Evolutionary conservation across 2,113 vertebrate species (phyloP), one percentile per base, ranked within the genome.

Genomic region (Campylomormyrus tamandua): DNA sequence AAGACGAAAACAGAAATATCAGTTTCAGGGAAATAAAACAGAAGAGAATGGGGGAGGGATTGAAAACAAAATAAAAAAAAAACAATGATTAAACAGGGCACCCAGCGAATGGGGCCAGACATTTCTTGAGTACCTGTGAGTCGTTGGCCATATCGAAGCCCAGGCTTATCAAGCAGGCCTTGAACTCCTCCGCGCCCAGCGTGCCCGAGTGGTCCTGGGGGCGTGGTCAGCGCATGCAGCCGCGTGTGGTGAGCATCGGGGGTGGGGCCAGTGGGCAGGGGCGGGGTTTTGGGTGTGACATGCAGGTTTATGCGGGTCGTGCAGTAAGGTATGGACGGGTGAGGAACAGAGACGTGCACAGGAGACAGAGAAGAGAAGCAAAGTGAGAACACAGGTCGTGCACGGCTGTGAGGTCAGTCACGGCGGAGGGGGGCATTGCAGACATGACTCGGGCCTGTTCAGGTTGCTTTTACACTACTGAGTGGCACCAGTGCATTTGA

Each of bases 131-230:
- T 99, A 99, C 98, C 98, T 99, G 98, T 94, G 98, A 96, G 95
- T 99, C 98, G 96, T 99, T 99, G 97, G 96, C 98, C 97, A 99
- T 99, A 98, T 99, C 98, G 97, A 98, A 99, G 96, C 98, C 98
- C 97, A 99, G 97, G 96, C 98, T 99, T 98, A 99, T 99, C 97
- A 99, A 98, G 96, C 98, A 99, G 96, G 98, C 98, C 97, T 99
- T 99, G 97, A 99, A 99, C 93, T 99, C 98, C 95, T 99, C 98
- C 31, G 98, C 97, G 95, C 98, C 98, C 96, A 99, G 96, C 94
- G 96, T 98, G 97, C 98, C 98, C 94, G 98, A 98, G 97, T 98
- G 98, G 94, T 99, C 98, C 98, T 99, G 96, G 94, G 92, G 91
- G 93, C 89, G 94, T 93, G 91, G 94, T 89, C 94, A 92, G 93